Base-by-base conservation (phyloP, 2,113 vertebrate species). In the Megaleporinus macrocephalus region DNA sequence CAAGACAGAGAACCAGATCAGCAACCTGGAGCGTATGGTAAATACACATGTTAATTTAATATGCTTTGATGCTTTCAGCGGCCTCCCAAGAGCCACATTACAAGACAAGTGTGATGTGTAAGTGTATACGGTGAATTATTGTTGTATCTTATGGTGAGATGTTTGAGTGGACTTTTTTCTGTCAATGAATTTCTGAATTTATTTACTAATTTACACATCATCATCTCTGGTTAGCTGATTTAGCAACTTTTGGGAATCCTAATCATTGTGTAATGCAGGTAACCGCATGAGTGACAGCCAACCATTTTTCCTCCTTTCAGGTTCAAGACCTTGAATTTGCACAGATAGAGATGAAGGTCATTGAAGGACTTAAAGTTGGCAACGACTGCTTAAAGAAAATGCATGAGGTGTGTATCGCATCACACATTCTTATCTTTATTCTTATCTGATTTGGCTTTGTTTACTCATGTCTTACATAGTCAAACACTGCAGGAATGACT, bases 301-400 rank as follows among this genome's bases (percentile, higher is more conserved):
- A 47, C 22, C 12, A 22, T 13, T 63, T 80, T 51, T 30, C 24
- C n/a, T 27, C 7, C 5, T 4, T 77, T 24, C 88, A 99, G 98
- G 98, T 99, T 20, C 97, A 98, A 87, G 97, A 97, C 81, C 94
- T 99, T 27, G 98, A 99, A 84, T 99, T 99, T 85, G 92, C 95
- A 3, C 98, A 99, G 93, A 98, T 99, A 0, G 98, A 99, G 77
- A 93, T 93, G 92, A 98, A 98, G 85, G 98, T 99, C 75, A 90
- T 99, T 0, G 97, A 99, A 51, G 98, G 98, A 0, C 80, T 99
- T 83, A 97, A 96, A 88, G 87, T 96, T 0, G 98, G 98, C 83
- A 99, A 99, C 0, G 96, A 98, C 1, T 98, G 98, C 88, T 94
- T 99, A 87, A 96, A 96, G 87, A 99, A 96, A 88, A 99, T 99